Conservation (phyloP, 2,888 invertebrate genomes). For the Sphinx pinastri region DNA sequence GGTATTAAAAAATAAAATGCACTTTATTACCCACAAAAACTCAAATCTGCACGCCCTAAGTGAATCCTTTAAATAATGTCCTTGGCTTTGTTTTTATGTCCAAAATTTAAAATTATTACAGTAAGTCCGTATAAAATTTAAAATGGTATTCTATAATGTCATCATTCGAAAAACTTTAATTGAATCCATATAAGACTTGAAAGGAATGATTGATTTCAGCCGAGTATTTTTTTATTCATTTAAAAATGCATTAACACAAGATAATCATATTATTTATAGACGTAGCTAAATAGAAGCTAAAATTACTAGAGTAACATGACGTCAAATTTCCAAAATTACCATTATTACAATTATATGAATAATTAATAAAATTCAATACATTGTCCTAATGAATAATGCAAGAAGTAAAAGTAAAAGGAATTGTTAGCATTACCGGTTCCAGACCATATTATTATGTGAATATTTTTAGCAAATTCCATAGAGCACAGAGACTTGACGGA, state of each 20-base stretch:
- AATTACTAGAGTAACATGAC: no score
- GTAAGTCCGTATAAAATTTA: background rate
- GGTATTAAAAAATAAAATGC: background rate
- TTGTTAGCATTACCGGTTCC: slow-evolving; percentile 32
- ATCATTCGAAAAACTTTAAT: background rate
- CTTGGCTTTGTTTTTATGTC: slow-evolving; percentile 6
- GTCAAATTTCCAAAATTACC: no score
- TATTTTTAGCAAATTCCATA: slow-evolving; percentile 29
- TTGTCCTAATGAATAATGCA: slow-evolving; percentile 36
- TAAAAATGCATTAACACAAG: background rate
- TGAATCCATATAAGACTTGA: slow-evolving; percentile 4
- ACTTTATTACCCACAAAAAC: background rate
- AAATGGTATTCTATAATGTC: slow-evolving; percentile 11
- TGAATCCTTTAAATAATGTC: background rate
- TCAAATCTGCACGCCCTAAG: background rate
- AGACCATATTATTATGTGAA: background rate
- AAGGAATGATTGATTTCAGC: background rate
- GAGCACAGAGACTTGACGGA: slow-evolving; percentile 32
- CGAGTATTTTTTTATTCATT: background rate
- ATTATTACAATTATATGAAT: background rate
- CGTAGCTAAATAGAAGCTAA: no score
- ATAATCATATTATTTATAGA: background rate
- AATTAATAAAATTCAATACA: background rate
- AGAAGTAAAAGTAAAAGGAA: slow-evolving; percentile 42
- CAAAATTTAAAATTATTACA: background rate